Conservation (phyloP, 2,888 invertebrate genomes). For the Callimorpha dominula region DNA sequence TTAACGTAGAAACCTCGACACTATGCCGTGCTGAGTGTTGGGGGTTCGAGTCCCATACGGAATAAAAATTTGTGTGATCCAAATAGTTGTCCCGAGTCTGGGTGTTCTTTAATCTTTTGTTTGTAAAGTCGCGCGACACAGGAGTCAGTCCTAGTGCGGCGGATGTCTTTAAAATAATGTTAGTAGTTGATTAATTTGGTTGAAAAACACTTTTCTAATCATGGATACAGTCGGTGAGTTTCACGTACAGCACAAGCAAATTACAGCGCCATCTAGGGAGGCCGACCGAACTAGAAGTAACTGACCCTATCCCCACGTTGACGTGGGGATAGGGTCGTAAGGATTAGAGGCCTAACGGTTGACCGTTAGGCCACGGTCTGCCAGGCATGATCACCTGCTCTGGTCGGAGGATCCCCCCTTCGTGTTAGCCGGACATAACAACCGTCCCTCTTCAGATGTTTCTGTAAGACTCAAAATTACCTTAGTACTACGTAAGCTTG, state of each 20-base stretch:
- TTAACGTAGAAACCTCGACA: neutral
- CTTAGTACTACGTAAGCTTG: no score
- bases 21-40: neutral
- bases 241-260: no score
- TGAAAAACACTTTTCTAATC: neutral
- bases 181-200: neutral
- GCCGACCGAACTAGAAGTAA: neutral
- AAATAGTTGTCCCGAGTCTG: neutral
- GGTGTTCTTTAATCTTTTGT: neutral
- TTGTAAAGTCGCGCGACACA: neutral
- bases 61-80: neutral
- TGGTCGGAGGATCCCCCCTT: no score
- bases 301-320: no score
- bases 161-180: neutral
- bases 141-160: neutral
- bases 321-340: no score
- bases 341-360: no score
- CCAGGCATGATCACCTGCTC: no score
- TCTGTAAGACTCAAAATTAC: no score
- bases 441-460: no score
- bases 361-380: no score
- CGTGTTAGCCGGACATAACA: no score
- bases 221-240: no score
- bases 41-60: neutral
- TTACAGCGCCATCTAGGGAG: neutral